phyloP scores from a whole-genome alignment of 2,888 invertebrate species.

The Caenorhabditis sinica region DNA sequence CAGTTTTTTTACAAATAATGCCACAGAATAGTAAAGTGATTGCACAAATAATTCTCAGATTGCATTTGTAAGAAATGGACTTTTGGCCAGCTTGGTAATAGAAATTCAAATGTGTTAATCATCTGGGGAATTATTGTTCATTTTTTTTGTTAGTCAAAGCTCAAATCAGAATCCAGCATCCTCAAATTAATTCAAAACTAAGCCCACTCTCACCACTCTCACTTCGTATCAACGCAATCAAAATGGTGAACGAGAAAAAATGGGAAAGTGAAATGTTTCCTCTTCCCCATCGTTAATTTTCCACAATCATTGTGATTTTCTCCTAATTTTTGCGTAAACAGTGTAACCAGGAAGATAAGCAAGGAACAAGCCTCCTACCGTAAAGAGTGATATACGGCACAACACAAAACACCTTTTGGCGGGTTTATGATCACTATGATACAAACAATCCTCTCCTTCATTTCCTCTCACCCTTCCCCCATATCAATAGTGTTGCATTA shows the following conservation, averaged over 20 bases:
- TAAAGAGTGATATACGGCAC: constrained; percentile 20
- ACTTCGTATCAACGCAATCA: neutral
- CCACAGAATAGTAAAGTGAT: too few species aligned
- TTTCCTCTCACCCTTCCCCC: constrained; percentile 2
- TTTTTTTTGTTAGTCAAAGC: too few species aligned
- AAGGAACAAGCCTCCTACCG: constrained; percentile 17
- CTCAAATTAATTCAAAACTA: too few species aligned
- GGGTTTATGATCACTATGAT: constrained; percentile 56
- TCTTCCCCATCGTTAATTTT: neutral
- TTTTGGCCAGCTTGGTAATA: too few species aligned
- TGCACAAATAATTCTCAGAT: too few species aligned
- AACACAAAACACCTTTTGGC: constrained; percentile 51
- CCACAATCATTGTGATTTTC: constrained; percentile 18
- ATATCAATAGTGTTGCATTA: constrained; percentile 60
- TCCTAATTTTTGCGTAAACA: constrained; percentile 38
- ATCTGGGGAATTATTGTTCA: too few species aligned
- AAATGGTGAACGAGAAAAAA: neutral
- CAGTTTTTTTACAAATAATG: too few species aligned
- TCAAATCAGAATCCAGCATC: too few species aligned
- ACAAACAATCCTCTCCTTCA: constrained; percentile 41
- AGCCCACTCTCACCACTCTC: too few species aligned
- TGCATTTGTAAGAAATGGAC: too few species aligned
- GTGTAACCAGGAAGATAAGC: constrained; percentile 60
- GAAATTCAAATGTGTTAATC: too few species aligned
- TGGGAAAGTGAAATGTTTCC: constrained; percentile 5